Percentiles rank a stretch among this genome's conserved stretches.
Evolutionary conservation across 2,888 invertebrate species (phyloP).

Genomic region (Capitulum mitella): DNA sequence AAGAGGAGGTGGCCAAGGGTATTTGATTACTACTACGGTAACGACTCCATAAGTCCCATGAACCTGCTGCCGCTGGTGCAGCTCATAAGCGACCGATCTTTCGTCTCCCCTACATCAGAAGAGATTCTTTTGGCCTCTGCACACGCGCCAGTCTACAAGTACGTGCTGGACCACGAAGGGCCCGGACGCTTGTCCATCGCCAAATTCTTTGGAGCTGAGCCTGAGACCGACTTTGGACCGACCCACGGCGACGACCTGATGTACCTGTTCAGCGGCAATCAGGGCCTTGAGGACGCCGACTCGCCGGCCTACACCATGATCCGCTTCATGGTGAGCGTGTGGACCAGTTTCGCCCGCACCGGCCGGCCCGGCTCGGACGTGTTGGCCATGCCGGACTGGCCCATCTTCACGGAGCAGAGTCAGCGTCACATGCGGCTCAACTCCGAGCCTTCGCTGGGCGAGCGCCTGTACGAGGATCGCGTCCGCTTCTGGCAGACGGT

Average conservation of each 20-base stretch:
- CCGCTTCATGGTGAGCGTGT: background rate
- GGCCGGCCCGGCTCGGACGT: background rate
- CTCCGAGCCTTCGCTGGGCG: background rate
- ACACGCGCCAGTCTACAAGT: conserved; percentile 18
- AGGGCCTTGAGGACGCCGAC: background rate
- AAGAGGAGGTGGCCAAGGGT: background rate
- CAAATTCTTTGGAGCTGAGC: background rate
- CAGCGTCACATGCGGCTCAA: conserved; percentile 5
- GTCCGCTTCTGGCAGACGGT: background rate
- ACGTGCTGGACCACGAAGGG: background rate
- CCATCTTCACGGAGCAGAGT: background rate
- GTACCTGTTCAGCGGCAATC: conserved; percentile 30
- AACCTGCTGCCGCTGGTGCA: background rate
- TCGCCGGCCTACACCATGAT: background rate
- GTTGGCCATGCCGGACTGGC: background rate
- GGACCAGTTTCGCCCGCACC: background rate
- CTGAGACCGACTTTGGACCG: conserved; percentile 26
- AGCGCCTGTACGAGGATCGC: background rate
- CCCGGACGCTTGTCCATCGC: background rate
- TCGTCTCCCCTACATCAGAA: background rate
- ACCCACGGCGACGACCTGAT: conserved; percentile 33
- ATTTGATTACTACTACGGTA: background rate
- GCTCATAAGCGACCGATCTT: background rate
- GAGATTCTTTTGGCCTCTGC: background rate
- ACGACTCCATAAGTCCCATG: background rate